Percentiles rank a stretch among this genome's conserved stretches.
These are phyloP conservation scores for Pycnomerus fuliginosus DNA, from an alignment of 2,888 invertebrate species.

Conservation along the genomic window DNA sequence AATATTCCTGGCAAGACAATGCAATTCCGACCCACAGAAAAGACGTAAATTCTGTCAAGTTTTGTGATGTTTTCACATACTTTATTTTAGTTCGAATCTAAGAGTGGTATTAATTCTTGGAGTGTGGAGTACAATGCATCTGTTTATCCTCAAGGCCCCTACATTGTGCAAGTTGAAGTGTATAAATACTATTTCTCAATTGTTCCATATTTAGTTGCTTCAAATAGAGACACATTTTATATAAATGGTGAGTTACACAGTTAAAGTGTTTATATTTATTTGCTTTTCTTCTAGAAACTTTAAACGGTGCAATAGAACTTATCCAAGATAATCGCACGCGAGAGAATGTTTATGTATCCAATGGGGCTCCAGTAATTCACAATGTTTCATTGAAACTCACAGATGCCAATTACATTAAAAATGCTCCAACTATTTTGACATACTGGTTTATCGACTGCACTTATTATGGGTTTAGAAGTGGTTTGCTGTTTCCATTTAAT, in stretches of 20 bases:
- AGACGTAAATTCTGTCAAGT: not conserved
- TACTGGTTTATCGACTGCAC: constrained; percentile 82
- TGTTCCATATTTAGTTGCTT: constrained; percentile 53
- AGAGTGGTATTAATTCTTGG: constrained; percentile 62
- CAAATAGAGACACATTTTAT: constrained; percentile 49
- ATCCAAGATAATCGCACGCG: constrained; percentile 63
- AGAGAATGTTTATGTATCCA: constrained; percentile 63
- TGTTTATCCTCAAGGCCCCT: constrained; percentile 60
- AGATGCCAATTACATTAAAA: constrained; percentile 62
- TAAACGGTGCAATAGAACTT: constrained; percentile 69
- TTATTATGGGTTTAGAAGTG: constrained; percentile 64
- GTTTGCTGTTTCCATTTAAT: constrained; percentile 62
- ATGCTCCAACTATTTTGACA: constrained; percentile 60
- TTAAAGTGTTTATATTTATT: not conserved
- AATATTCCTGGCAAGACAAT: constrained; percentile 63
- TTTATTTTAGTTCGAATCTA: constrained; percentile 50
- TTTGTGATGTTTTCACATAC: not conserved
- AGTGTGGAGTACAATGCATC: constrained; percentile 59
- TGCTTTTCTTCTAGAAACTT: constrained; percentile 54
- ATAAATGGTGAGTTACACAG: constrained; percentile 36
- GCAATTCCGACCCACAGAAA: constrained; percentile 54
- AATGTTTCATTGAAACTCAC: constrained; percentile 59
- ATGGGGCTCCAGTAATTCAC: constrained; percentile 60
- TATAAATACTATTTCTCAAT: constrained; percentile 43
- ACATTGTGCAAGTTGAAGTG: constrained; percentile 60